phyloP scores from a whole-genome alignment of 2,888 invertebrate species.

The Xestobium rufovillosum region DNA sequence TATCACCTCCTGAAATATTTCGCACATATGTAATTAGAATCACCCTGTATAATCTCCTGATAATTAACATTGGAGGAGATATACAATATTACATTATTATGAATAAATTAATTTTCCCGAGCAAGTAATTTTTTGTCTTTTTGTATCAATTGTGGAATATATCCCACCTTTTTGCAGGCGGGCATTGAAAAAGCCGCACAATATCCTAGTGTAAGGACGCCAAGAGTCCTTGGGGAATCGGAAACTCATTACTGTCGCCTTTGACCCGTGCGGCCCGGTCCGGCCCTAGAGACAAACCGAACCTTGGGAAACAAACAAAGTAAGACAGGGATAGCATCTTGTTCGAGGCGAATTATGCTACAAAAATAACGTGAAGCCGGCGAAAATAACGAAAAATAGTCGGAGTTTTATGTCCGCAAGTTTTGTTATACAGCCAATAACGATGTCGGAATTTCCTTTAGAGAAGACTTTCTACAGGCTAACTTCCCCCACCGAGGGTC shows the following conservation, averaged over 20 bases:
- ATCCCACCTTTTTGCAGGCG: too few relatives aligned
- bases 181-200: too few relatives aligned
- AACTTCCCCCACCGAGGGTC: slow-evolving; percentile 21
- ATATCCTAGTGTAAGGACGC: too few relatives aligned
- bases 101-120: too few relatives aligned
- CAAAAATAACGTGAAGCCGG: slow-evolving; percentile 4
- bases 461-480: slow-evolving; percentile 18
- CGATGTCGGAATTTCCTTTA: slow-evolving; percentile 9
- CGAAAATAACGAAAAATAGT: slow-evolving; percentile 21
- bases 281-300: slow-evolving; percentile 32
- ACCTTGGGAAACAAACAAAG: background rate
- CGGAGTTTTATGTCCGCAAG: slow-evolving; percentile 22
- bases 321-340: background rate
- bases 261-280: slow-evolving; percentile 39
- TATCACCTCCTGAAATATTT: too few relatives aligned
- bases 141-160: too few relatives aligned
- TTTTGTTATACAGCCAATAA: slow-evolving; percentile 21
- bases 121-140: too few relatives aligned
- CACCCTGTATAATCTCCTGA: too few relatives aligned
- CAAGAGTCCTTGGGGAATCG: slow-evolving; percentile 39
- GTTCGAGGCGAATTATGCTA: background rate
- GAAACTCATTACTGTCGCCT: slow-evolving; percentile 44
- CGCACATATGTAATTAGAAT: too few relatives aligned
- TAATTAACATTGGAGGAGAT: too few relatives aligned
- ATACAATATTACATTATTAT: too few relatives aligned